Evolutionary conservation across 2,888 invertebrate species (phyloP).

Genomic region (Empis livida): DNA sequence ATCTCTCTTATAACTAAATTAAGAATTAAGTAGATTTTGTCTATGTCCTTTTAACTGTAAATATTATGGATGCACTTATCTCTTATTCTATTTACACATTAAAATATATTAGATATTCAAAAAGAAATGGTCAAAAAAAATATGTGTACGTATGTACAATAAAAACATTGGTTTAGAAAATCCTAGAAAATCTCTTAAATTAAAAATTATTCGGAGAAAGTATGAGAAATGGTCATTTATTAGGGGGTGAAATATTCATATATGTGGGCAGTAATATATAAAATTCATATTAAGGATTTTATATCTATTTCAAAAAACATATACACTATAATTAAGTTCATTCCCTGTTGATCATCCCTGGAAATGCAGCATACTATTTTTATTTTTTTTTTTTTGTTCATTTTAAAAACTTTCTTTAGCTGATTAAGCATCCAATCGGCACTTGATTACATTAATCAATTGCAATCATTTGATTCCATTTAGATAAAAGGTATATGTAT

Average conservation of each 20-base stretch:
- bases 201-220: constrained; percentile 12
- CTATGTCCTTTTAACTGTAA: too few species aligned
- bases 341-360: constrained; percentile 1
- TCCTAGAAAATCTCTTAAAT: constrained; percentile 6
- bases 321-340: neutral
- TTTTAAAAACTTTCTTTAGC: constrained; percentile 12
- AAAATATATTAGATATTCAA: too few species aligned
- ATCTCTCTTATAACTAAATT: constrained; percentile 16
- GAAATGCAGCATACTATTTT: neutral
- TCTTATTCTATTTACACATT: too few species aligned
- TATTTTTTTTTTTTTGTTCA: neutral
- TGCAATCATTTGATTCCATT: constrained; percentile 10
- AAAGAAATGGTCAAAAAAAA: too few species aligned
- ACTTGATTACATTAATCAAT: constrained; percentile 18
- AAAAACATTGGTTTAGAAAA: neutral
- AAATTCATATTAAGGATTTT: too few species aligned
- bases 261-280: too few species aligned
- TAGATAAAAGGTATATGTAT: neutral
- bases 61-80: too few species aligned
- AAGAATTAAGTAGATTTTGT: constrained; percentile 12
- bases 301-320: too few species aligned
- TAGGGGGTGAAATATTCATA: too few species aligned
- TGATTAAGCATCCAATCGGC: constrained; percentile 18
- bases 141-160: too few species aligned
- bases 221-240: neutral